Evolutionary conservation across 2,888 invertebrate genomes (phyloP).

Genomic region (Amiota communis): DNA sequence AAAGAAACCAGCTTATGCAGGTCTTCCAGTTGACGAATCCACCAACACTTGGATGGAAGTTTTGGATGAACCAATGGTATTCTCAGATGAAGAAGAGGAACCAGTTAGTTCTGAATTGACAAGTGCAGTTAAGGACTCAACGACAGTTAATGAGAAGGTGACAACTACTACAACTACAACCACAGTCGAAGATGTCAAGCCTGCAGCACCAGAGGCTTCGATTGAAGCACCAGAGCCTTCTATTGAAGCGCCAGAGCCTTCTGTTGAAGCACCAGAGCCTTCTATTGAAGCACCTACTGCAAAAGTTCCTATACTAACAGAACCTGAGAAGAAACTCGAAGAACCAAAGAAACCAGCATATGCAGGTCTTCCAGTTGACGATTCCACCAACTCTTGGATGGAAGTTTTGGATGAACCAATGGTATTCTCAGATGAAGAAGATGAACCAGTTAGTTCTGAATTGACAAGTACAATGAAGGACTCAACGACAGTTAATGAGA

Average conservation of each 20-base stretch:
- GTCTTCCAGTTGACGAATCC: conserved; percentile 41
- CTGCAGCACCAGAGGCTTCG: no score
- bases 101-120: neutral
- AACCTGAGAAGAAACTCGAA: neutral
- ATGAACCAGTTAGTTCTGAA: no score
- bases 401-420: no score
- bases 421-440: no score
- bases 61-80: conserved; percentile 61
- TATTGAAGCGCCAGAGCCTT: no score
- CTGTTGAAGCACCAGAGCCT: neutral
- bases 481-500: no score
- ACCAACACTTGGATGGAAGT: neutral
- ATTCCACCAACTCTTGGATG: no score
- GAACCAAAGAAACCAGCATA: no score
- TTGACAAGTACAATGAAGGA: no score
- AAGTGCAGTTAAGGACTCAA: neutral
- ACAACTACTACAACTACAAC: neutral
- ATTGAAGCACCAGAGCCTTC: neutral
- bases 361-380: no score
- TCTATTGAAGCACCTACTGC: neutral
- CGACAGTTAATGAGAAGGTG: neutral
- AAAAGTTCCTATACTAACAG: neutral
- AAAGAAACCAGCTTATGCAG: conserved; percentile 42
- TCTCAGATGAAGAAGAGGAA: conserved; percentile 63
- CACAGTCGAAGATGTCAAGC: neutral